A percentile compares a stretch with the other conserved stretches of the same genome.
These are phyloP conservation scores for Nemoura dubitans DNA, from an alignment of 2,888 invertebrate species.

Conservation along the genomic window DNA sequence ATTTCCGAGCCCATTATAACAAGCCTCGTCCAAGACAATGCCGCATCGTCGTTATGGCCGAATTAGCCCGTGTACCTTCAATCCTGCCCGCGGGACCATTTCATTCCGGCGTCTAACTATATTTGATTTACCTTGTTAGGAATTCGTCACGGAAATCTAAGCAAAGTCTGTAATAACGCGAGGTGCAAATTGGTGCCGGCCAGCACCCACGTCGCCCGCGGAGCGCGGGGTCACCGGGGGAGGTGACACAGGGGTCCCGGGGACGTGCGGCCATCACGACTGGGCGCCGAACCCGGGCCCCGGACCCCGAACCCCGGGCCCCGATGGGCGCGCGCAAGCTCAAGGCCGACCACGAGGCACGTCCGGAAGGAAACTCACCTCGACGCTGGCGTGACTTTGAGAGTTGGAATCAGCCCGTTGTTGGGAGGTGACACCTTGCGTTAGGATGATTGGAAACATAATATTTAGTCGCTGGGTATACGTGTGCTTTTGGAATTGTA, in stretches of 20 bases:
- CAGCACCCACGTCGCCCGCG: constrained; percentile 30
- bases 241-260: constrained; percentile 26
- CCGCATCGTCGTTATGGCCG: background rate
- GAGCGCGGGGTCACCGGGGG: background rate
- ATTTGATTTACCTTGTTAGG: constrained; percentile 32
- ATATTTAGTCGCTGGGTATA: too few species aligned
- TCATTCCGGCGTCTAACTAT: background rate
- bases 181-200: constrained; percentile 29
- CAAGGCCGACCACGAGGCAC: background rate
- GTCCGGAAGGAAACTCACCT: background rate
- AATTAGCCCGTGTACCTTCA: background rate
- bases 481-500: too few species aligned
- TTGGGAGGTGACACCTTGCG: too few species aligned
- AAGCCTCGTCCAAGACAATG: constrained; percentile 2
- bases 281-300: background rate
- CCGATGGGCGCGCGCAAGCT: background rate
- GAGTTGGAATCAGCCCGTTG: too few species aligned
- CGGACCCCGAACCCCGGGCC: background rate
- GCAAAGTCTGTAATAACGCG: constrained; percentile 34
- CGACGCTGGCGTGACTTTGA: too few species aligned
- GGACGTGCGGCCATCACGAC: constrained; percentile 28
- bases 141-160: constrained; percentile 44
- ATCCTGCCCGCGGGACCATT: background rate
- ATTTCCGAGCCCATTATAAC: constrained; percentile 9
- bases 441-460: too few species aligned